Conservation (phyloP, 2,113 vertebrate species). For the Oncorhynchus kisutch region DNA sequence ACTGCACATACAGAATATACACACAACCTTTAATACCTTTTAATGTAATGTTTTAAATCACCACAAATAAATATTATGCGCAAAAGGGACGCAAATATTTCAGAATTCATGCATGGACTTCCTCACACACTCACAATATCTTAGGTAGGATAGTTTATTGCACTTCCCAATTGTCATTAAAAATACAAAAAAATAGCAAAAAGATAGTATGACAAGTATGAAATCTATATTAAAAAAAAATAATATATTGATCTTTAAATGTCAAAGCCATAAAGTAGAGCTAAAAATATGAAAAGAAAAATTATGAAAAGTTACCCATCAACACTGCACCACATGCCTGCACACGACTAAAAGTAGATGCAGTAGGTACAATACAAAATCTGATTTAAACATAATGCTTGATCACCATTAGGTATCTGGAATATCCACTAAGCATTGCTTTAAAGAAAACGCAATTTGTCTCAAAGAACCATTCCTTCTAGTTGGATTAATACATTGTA, state of each 20-base stretch:
- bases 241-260: slow-evolving; percentile 19
- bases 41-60: too few relatives aligned
- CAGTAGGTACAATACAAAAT: too few relatives aligned
- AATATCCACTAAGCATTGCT: not conserved
- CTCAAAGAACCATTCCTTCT: not conserved
- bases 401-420: slow-evolving; percentile 3
- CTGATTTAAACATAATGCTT: not conserved
- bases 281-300: slow-evolving; percentile 28
- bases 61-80: too few relatives aligned
- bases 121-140: not conserved
- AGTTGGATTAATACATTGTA: not conserved
- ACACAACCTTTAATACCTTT: too few relatives aligned
- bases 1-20: too few relatives aligned
- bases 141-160: slow-evolving; percentile 66
- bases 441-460: too few relatives aligned
- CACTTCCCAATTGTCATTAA: slow-evolving; percentile 48
- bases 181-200: slow-evolving; percentile 28
- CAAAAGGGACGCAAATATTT: too few relatives aligned
- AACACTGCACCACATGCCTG: too few relatives aligned
- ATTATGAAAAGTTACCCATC: slow-evolving; percentile 13
- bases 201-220: slow-evolving; percentile 13
- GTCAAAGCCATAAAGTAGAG: slow-evolving; percentile 7
- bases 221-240: not conserved
- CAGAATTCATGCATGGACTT: not conserved
- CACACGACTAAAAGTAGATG: too few relatives aligned